Evolutionary conservation across 2,888 invertebrate species (phyloP).

Genomic region (Holacanthella duospinosa): DNA sequence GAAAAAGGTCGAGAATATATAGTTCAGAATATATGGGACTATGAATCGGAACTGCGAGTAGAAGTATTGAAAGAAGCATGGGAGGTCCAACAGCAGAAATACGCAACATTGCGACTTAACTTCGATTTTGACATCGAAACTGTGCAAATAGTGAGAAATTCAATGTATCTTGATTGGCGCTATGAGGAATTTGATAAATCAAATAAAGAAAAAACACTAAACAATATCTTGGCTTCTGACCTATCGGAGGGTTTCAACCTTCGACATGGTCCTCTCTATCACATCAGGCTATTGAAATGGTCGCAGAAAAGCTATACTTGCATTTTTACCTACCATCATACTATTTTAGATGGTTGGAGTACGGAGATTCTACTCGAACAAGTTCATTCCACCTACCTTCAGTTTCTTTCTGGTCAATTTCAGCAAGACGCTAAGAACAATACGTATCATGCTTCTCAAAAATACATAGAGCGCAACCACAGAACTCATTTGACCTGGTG

Average conservation of each 20-base stretch:
- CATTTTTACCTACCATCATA: constrained; percentile 13
- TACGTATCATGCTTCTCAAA: neutral
- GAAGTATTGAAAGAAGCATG: neutral
- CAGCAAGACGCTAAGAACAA: too few relatives aligned
- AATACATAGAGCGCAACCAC: neutral
- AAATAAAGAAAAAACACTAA: neutral
- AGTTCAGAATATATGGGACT: constrained; percentile 3
- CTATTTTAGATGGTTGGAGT: constrained; percentile 14
- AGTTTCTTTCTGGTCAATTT: neutral
- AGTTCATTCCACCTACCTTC: constrained; percentile 8
- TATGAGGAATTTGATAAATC: neutral
- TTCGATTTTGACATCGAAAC: neutral
- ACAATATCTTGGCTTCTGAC: neutral
- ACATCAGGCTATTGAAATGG: neutral
- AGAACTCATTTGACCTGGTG: neutral
- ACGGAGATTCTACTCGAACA: neutral
- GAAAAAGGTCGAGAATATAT: neutral
- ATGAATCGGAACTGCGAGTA: neutral
- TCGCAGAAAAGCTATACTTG: neutral
- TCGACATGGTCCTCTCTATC: neutral
- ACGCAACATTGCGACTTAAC: constrained; percentile 3
- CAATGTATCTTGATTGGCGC: neutral
- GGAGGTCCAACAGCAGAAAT: neutral
- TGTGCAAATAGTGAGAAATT: constrained; percentile 5
- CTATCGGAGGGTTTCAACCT: neutral